Evolutionary conservation across 2,888 invertebrate species (phyloP), one percentile per base, ranked within the genome.

Genomic region (Bombylius major): DNA sequence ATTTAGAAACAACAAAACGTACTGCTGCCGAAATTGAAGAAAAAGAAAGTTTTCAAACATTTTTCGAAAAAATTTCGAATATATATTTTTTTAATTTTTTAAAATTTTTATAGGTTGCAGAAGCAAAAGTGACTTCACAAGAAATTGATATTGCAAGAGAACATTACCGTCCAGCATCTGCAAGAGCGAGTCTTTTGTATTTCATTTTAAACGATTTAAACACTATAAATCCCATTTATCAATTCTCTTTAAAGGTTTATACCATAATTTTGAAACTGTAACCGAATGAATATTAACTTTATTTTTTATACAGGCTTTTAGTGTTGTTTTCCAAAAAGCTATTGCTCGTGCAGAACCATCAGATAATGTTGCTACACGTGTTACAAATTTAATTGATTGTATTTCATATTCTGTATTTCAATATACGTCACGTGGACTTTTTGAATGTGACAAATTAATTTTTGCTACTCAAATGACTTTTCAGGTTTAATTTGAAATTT

Each of bases 381-480:
- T 97, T 23, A 78, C 80, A 62, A 94, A 93, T 75, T 81, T 97
- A 50, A 96, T 96, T 65, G 94, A 96, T 69, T 90, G 90, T 71
- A 96, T 97, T 65, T 90, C 92, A 44, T 93, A 88, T 71, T 92
- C 91, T 3, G 94, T 97, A 4, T 97, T 91, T 70, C 88, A 92
- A 73, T 97, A 97, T 75, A 96, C 96, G 5, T 87, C 90, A 0
- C 77, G 96, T 65, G 96, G 97, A 13, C 78, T 97, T 50, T 97
- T 97, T 71, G 96, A 97, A 76, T 90, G 90, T 66, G 96, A 97
- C 73, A 97, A 97, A 75, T 81, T 97, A 56, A 96, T 95, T 68
- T 96, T 96, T 75, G 88, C 91, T 6, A 89, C 93, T 2, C 96
- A 96, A 77, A 94, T 96, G 93, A 87, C 94, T 12, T 95, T 97